phyloP scores from a whole-genome alignment of 2,797 vertebrate genomes.

The Apodemus agrarius region DNA sequence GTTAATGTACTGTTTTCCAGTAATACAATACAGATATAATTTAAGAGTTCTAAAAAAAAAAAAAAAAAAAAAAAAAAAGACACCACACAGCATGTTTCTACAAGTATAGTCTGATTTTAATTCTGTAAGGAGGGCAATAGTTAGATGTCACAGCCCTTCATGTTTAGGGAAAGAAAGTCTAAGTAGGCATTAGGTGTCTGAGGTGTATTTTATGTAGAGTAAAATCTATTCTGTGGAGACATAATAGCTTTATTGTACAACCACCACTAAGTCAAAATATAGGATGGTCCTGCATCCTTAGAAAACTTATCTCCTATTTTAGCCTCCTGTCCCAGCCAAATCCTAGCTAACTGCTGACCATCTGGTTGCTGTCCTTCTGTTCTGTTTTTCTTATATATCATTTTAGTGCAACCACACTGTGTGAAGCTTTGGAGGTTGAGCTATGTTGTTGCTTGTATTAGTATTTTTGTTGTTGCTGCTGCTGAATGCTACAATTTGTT shows the following conservation, averaged over 20 bases:
- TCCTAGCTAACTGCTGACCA: not conserved
- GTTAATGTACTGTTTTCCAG: conserved; percentile 2
- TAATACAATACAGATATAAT: conserved; percentile 37
- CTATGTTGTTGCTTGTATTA: not conserved
- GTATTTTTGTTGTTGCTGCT: not conserved
- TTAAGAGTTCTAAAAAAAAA: conserved; percentile 42
- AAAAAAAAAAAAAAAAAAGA: conserved; percentile 58
- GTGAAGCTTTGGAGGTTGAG: not conserved
- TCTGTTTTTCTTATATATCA: conserved; percentile 15
- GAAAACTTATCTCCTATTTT: not conserved
- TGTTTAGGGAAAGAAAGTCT: conserved; percentile 8
- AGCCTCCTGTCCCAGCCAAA: not conserved
- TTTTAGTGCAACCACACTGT: conserved; percentile 18
- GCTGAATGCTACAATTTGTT: not conserved
- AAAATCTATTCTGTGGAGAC: conserved; percentile 32
- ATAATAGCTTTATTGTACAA: conserved; percentile 22
- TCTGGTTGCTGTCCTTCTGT: not conserved
- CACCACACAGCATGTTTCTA: not conserved
- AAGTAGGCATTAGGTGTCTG: conserved; percentile 17
- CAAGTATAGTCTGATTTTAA: conserved; percentile 11
- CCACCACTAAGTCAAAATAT: not conserved
- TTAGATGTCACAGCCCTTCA: not conserved
- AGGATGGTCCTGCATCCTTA: not conserved
- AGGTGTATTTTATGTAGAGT: conserved; percentile 16
- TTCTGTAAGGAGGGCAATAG: not conserved